A percentile compares a stretch with the other conserved stretches of the same genome.
These are phyloP conservation scores for Lycopodina hypogea DNA, from an alignment of 37 sponge, comb jelly and placozoan species.

Conservation along the genomic window DNA sequence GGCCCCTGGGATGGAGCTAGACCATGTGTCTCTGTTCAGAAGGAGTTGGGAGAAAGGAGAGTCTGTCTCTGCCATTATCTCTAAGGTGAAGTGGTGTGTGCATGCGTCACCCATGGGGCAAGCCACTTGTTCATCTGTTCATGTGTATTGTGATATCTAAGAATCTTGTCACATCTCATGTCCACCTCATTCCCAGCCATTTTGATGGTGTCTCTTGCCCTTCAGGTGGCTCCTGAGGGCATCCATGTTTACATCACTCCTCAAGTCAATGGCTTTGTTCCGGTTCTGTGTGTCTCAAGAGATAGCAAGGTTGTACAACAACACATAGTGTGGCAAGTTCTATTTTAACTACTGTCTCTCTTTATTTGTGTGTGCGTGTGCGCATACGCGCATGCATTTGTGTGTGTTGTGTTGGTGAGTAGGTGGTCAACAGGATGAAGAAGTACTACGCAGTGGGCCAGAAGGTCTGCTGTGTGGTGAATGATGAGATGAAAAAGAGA, in stretches of 20 bases:
- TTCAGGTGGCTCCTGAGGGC: slow-evolving; percentile 21
- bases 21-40: background rate
- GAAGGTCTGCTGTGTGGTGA: slow-evolving; percentile 38
- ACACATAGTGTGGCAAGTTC: too few species aligned
- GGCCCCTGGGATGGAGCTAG: too few species aligned
- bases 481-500: background rate
- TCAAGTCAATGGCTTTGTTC: slow-evolving; percentile 7
- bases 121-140: too few species aligned
- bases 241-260: slow-evolving; percentile 14
- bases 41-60: background rate
- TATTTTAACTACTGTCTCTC: too few species aligned
- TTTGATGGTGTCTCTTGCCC: too few species aligned
- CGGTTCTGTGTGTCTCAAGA: slow-evolving; percentile 3
- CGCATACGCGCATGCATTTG: background rate
- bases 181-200: background rate
- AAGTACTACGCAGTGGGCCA: slow-evolving; percentile 45
- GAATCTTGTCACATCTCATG: background rate
- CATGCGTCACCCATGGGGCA: background rate
- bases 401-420: background rate
- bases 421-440: slow-evolving; percentile 42
- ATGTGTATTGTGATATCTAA: background rate
- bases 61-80: background rate
- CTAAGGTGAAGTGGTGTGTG: too few species aligned
- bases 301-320: background rate
- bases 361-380: too few species aligned